A percentile compares a stretch with the other conserved stretches of the same genome.
Evolutionary conservation across 2,797 vertebrate species (phyloP).

Genomic region (Hoplostethus atlanticus): DNA sequence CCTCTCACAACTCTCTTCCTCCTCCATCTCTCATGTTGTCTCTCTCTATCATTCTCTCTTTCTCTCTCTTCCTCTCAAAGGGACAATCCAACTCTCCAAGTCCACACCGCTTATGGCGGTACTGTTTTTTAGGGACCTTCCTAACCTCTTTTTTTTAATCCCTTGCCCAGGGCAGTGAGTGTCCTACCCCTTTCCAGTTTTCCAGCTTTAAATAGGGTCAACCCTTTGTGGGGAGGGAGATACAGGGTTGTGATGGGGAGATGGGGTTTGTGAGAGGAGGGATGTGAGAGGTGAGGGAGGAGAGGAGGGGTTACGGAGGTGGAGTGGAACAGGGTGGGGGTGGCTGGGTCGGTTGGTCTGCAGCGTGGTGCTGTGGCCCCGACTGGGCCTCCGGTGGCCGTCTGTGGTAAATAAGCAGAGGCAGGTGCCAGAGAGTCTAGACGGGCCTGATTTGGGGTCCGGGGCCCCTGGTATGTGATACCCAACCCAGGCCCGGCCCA

Average conservation of each 20-base stretch:
- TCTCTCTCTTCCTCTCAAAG: neutral
- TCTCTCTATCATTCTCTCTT: neutral
- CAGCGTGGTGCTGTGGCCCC: slow-evolving; percentile 43
- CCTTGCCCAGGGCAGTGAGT: slow-evolving; percentile 40
- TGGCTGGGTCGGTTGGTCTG: slow-evolving; percentile 75
- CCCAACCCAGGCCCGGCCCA: slow-evolving; percentile 88
- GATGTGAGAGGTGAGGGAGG: slow-evolving; percentile 41
- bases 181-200: slow-evolving; percentile 24
- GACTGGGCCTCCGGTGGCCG: slow-evolving; percentile 88
- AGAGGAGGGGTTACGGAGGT: slow-evolving; percentile 80
- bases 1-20: neutral
- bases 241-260: slow-evolving; percentile 6
- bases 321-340: slow-evolving; percentile 7
- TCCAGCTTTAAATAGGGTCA: slow-evolving; percentile 56
- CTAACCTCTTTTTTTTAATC: slow-evolving; percentile 39
- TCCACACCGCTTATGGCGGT: neutral
- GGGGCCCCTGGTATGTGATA: slow-evolving; percentile 97
- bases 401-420: slow-evolving; percentile 94
- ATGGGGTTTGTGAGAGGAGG: slow-evolving; percentile 20
- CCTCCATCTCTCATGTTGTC: neutral
- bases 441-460: slow-evolving; percentile 93
- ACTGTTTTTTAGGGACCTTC: no score
- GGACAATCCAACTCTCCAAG: no score
- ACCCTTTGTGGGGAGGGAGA: slow-evolving; percentile 13
- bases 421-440: slow-evolving; percentile 99